phyloP scores from a whole-genome alignment of 2,797 vertebrate species.

The Muscicapa striata region DNA sequence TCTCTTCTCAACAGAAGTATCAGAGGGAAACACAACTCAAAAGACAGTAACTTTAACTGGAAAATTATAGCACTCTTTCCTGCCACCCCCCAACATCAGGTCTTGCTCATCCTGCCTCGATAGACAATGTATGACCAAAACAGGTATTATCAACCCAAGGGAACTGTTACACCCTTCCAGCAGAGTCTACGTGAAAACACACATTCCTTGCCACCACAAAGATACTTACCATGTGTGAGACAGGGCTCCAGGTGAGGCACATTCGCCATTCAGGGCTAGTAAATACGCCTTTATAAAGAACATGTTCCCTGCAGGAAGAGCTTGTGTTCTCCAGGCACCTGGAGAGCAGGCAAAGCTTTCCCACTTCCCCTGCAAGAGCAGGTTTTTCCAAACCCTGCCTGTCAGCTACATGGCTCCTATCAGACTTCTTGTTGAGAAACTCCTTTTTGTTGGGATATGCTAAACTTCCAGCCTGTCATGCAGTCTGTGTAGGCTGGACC shows the following conservation, averaged over 20 bases:
- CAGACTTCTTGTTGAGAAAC: background rate
- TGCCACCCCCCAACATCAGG: rapidly evolving
- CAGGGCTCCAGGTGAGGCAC: background rate
- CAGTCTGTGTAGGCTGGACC: background rate
- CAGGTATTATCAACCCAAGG: background rate
- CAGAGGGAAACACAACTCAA: background rate
- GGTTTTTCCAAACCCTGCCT: background rate
- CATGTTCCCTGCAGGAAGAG: background rate
- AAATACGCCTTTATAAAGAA: background rate
- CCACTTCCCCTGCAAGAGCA: background rate
- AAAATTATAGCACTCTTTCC: background rate
- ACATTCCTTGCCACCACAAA: background rate
- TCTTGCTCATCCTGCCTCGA: background rate
- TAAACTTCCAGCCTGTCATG: background rate
- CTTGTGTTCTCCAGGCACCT: background rate
- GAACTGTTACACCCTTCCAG: background rate
- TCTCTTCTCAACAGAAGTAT: background rate
- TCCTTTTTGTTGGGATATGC: background rate
- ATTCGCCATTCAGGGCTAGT: background rate
- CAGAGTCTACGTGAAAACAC: background rate
- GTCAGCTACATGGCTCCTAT: background rate
- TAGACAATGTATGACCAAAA: background rate
- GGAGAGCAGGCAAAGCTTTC: background rate
- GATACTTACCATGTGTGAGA: background rate
- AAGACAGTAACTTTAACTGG: background rate